Conservation (phyloP, 2,888 invertebrate species). For the Acleris sparsana region DNA sequence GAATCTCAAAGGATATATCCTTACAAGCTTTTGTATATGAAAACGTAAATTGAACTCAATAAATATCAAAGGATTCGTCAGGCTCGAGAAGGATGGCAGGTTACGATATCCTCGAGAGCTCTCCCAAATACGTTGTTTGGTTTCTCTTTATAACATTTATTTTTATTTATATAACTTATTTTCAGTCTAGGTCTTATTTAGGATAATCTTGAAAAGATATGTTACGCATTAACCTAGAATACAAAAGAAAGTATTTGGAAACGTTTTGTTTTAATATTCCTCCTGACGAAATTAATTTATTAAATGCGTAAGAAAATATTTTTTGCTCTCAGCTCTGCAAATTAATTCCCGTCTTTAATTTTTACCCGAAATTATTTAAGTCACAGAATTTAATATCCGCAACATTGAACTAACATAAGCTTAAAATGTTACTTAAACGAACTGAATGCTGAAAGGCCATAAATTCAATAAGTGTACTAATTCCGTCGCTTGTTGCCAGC, state of each 20-base stretch:
- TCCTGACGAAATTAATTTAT: no score
- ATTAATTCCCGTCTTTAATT: background rate
- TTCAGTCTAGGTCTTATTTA: background rate
- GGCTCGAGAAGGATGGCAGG: constrained; percentile 50
- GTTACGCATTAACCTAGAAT: no score
- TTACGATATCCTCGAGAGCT: constrained; percentile 59
- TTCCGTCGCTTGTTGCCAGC: constrained; percentile 34
- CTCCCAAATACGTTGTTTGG: constrained; percentile 55
- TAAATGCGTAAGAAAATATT: no score
- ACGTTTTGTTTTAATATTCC: no score
- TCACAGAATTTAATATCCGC: constrained; percentile 17
- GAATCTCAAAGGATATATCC: constrained; percentile 35
- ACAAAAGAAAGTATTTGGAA: no score
- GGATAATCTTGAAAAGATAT: no score
- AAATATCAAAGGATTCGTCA: constrained; percentile 71
- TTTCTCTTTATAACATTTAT: constrained; percentile 20
- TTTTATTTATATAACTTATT: background rate
- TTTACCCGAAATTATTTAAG: background rate
- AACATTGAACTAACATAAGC: constrained; percentile 24
- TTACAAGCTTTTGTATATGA: constrained; percentile 53
- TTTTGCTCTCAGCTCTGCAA: background rate
- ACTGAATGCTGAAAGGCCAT: constrained; percentile 16
- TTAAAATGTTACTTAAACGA: constrained; percentile 17
- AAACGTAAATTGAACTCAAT: constrained; percentile 71
- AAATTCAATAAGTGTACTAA: constrained; percentile 32